Conservation (phyloP, 2,797 vertebrate genomes). For the Staurois parvus region DNA sequence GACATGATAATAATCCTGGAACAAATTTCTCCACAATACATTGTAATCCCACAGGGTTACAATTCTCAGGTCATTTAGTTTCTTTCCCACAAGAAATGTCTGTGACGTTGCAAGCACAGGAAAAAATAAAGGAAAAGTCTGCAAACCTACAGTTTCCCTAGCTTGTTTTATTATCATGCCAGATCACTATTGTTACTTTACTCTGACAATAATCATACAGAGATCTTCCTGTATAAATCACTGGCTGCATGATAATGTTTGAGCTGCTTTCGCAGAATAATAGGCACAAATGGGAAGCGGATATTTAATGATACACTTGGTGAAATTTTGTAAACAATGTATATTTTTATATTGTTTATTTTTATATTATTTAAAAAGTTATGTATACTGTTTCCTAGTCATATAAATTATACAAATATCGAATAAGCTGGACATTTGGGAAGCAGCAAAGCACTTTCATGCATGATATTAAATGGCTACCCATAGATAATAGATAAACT, state of each 20-base stretch:
- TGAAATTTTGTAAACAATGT: slow-evolving; percentile 44
- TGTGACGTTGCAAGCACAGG: slow-evolving; percentile 32
- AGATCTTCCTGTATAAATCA: slow-evolving; percentile 55
- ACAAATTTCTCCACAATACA: background rate
- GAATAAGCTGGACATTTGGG: background rate
- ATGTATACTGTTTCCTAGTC: background rate
- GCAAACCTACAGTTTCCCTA: slow-evolving; percentile 31
- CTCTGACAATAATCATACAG: slow-evolving; percentile 39
- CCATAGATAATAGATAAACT: too few species aligned
- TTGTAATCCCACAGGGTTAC: background rate
- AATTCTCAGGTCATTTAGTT: slow-evolving; percentile 12
- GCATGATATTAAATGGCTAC: too few species aligned
- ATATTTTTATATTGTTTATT: slow-evolving; percentile 24
- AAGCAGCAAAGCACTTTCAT: background rate
- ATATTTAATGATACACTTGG: slow-evolving; percentile 15
- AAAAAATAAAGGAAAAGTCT: slow-evolving; percentile 57
- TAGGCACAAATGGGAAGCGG: slow-evolving; percentile 24
- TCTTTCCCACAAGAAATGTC: slow-evolving; percentile 41
- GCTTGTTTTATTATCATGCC: slow-evolving; percentile 29
- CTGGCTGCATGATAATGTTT: slow-evolving; percentile 13
- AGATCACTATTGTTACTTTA: slow-evolving; percentile 43
- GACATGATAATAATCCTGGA: background rate
- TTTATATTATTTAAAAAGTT: slow-evolving; percentile 20
- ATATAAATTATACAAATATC: background rate
- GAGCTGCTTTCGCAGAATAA: slow-evolving; percentile 6